Base-by-base conservation (phyloP, 1,140 invertebrate genomes). In the Cylas formicarius region DNA sequence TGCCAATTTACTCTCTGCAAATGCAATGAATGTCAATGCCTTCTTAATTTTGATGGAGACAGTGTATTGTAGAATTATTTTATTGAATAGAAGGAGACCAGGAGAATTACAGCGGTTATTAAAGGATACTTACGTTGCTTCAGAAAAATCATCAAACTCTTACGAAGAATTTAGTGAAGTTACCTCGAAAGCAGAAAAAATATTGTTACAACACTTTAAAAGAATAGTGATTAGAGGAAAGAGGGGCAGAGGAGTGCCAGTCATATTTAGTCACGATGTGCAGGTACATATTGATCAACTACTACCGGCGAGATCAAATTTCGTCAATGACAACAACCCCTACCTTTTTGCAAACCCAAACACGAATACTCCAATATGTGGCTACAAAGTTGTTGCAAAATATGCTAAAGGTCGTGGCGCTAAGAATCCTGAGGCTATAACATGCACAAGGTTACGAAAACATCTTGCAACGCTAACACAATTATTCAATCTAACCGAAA, bases 401-500 rank as follows among this genome's bases (percentile, higher is more conserved):
- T 37, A 48, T 31, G 46, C 33, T 0, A n/a, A 7, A 8, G n/a
- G 21, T 32, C 33, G 48, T 32, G 42, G 48, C 7, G 37, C 43
- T 10, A 50, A 50, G 37, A 39, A 50, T 8, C 43, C 43, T 4
- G 8, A 14, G 13, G 43, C 36, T 19, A 40, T 50, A 28, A 50
- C 48, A 16, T 52, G 49, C 17, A 63, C 57, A 19, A 42, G 44
- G 41, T 41, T 65, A 2, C 19, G 63, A 29, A 62, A 63, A 50
- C 57, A 65, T 54, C 50, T 65, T 22, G 62, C 61, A 8, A 63
- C 63, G 1, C 43, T 62, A 28, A 41, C 58, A 10, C 61, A 66
- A 48, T 21, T 65, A 10, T 64, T 66, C 27, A 56, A 28, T 37
- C 51, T 63, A 47, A 44, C 44, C 16, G 57, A 64, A 44, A 48